Evolutionary conservation across 2,797 vertebrate genomes (phyloP), one percentile per base, ranked within the genome.

Genomic region (Takifugu ocellatus): DNA sequence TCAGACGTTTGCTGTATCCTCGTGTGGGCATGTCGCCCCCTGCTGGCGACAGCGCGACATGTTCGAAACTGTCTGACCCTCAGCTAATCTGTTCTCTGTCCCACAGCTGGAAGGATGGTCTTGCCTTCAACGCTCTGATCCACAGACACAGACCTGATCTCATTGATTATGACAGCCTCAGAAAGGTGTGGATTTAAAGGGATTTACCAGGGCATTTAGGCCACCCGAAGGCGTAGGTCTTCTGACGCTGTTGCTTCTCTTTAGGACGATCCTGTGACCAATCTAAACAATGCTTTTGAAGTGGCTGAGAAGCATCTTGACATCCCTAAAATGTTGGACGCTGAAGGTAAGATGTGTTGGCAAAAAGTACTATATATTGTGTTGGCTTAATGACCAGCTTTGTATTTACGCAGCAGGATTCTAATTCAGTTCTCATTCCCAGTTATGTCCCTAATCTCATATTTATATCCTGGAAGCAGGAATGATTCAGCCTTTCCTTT

Each of bases 271-370:
- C 93, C 96, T 0, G 90, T 98, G 61, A 94, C 93, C 47, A 98
- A 98, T 27, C 92, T 98, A 74, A 98, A 98, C 90, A 97, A 96
- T 2, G 96, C 96, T 79, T 98, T 98, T 2, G 96, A 98, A 76
- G 96, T 98, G 75, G 96, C 96, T 0, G 96, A 98, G 89, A 96
- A 95, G 66, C 95, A 95, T 82, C 89, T 98, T 45, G 96, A 98
- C 79, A 98, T 98, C 61, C 96, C 96, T 69, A 98, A 98, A 84
- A 98, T 98, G 96, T 59, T 98, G 90, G 96, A 98, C 0, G 95
- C 96, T 2, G 96, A 98, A 89, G 96, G 96, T 98, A 77, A 0
- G 52, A 33, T 3, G 31, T 33, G 3, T 33, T 33, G 8, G 7
- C 31, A 33, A 33, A 33, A 33, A 2, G 8, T 10, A 33, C 31